phyloP scores from a whole-genome alignment of 2,797 vertebrate genomes.

The Takifugu rubripes region DNA sequence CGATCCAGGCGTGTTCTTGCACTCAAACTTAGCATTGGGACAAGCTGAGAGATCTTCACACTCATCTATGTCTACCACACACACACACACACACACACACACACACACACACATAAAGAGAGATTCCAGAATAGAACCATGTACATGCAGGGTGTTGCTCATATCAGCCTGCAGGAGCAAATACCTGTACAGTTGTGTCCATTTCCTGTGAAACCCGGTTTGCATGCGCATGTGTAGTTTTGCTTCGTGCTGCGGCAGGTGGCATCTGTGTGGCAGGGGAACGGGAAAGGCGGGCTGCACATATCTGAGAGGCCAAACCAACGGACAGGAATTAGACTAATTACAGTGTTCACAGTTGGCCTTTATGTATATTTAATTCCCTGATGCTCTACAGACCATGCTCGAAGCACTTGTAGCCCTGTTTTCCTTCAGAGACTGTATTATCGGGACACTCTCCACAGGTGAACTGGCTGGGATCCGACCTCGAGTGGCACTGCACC shows the following conservation, averaged over 20 bases:
- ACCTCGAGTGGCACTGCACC: constrained; percentile 60
- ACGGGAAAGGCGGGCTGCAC: constrained; percentile 75
- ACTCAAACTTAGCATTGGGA: constrained; percentile 80
- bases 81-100: constrained; percentile 7
- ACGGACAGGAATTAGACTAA: not conserved
- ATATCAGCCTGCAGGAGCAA: not conserved
- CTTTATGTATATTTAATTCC: not conserved
- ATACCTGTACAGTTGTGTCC: constrained; percentile 79
- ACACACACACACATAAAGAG: no score
- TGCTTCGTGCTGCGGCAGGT: constrained; percentile 70
- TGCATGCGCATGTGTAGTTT: constrained; percentile 77
- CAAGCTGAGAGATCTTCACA: constrained; percentile 70
- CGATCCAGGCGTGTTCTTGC: constrained; percentile 75
- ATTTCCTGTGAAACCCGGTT: constrained; percentile 71
- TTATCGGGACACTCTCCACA: constrained; percentile 74
- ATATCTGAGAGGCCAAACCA: constrained; percentile 64
- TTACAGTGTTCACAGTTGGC: not conserved
- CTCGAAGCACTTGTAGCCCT: constrained; percentile 83
- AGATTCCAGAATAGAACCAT: not conserved
- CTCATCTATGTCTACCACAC: constrained; percentile 75
- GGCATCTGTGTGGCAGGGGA: constrained; percentile 78
- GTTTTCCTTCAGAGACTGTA: constrained; percentile 54
- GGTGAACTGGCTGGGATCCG: constrained; percentile 53
- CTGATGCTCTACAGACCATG: constrained; percentile 61
- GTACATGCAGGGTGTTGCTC: not conserved